phyloP scores from a whole-genome alignment of 2,113 vertebrate genomes.

The Sitta europaea region DNA sequence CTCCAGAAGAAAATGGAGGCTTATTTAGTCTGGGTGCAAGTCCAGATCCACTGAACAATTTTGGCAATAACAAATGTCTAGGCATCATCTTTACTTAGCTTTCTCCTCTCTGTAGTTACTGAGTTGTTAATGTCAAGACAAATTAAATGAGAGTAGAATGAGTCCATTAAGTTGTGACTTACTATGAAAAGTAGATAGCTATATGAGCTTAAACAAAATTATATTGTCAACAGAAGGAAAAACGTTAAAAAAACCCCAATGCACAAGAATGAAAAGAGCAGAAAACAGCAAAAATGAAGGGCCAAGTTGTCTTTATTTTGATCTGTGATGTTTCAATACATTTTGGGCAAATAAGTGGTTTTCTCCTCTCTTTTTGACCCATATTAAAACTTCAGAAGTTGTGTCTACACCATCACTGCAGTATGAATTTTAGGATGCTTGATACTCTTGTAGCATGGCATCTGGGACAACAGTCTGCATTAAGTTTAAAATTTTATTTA shows the following conservation, averaged over 20 bases:
- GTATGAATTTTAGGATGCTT: neutral
- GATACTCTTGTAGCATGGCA: neutral
- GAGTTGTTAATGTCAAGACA: neutral
- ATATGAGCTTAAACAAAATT: neutral
- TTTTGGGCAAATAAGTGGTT: neutral
- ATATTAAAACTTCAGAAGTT: neutral
- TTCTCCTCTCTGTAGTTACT: neutral
- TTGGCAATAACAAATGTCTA: neutral
- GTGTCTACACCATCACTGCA: neutral
- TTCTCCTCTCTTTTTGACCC: neutral
- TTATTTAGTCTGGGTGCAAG: neutral
- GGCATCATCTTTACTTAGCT: neutral
- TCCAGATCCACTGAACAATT: neutral
- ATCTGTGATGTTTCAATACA: neutral
- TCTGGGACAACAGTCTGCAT: neutral
- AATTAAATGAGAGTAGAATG: neutral
- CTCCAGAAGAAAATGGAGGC: neutral
- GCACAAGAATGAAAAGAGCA: neutral
- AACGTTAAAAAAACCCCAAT: neutral
- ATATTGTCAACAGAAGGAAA: neutral
- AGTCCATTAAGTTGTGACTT: neutral
- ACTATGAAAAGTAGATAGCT: neutral
- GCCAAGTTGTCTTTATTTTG: neutral
- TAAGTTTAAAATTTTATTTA: too few relatives aligned
- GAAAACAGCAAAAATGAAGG: neutral